Percentiles rank a stretch among this genome's conserved stretches.
Conservation (phyloP, 2,888 invertebrate genomes). For the Sialis lutaria region DNA sequence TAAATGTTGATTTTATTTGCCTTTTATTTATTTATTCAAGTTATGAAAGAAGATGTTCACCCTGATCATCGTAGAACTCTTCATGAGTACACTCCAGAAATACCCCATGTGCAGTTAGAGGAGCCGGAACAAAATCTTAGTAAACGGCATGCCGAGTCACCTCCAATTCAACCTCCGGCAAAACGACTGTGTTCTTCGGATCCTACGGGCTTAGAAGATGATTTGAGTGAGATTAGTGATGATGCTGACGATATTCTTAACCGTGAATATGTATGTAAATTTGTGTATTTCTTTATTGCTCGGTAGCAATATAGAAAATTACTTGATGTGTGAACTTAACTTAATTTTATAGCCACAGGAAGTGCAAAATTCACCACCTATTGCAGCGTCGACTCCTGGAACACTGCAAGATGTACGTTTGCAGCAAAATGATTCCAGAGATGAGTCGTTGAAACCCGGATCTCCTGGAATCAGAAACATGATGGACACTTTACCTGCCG, state of each 20-base stretch:
- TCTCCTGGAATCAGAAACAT: conserved; percentile 14
- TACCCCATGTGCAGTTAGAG: conserved; percentile 4
- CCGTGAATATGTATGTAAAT: conserved; percentile 37
- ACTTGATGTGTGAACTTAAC: not conserved
- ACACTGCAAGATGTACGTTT: conserved; percentile 9
- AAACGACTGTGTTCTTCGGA: conserved; percentile 31
- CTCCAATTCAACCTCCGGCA: conserved; percentile 24
- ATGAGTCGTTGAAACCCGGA: conserved; percentile 14
- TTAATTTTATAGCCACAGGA: conserved; percentile 2
- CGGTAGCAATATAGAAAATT: too few relatives aligned
- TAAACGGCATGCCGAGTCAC: conserved; percentile 20
- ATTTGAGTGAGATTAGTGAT: conserved; percentile 76
- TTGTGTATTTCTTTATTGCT: not conserved
- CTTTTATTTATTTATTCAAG: not conserved
- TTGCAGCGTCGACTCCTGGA: not conserved
- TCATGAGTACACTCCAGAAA: conserved; percentile 3
- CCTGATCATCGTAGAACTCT: conserved; percentile 7
- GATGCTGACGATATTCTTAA: conserved; percentile 78
- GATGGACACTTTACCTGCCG: conserved; percentile 6
- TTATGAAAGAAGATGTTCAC: conserved; percentile 11
- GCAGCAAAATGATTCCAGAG: conserved; percentile 15
- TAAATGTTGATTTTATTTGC: too few relatives aligned
- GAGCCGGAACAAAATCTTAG: conserved; percentile 13
- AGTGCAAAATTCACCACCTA: not conserved
- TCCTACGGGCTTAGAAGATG: conserved; percentile 34